Percentiles rank a stretch among this genome's conserved stretches.
phyloP scores from a whole-genome alignment of 2,113 vertebrate species.

The Pipra filicauda region DNA sequence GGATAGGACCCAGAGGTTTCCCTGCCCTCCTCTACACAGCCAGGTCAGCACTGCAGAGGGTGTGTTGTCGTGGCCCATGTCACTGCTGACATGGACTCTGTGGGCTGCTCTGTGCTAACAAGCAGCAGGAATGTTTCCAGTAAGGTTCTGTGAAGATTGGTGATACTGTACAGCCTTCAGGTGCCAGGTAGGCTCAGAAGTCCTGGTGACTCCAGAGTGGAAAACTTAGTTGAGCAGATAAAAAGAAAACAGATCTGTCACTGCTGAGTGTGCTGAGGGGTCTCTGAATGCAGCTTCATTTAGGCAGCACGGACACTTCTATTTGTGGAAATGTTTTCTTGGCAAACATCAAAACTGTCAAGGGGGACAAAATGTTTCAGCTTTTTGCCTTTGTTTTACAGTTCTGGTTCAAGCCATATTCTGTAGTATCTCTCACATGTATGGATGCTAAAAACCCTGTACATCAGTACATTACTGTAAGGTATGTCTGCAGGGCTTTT shows the following conservation, averaged over 20 bases:
- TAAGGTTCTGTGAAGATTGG: neutral
- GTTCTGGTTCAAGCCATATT: neutral
- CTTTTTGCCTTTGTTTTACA: neutral
- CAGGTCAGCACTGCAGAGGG: neutral
- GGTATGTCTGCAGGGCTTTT: neutral
- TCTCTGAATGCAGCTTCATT: neutral
- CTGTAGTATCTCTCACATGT: neutral
- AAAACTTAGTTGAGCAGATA: neutral
- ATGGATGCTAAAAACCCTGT: neutral
- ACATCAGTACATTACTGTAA: neutral
- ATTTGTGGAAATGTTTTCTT: neutral
- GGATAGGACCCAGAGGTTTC: neutral
- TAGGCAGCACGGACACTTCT: neutral
- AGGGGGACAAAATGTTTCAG: neutral
- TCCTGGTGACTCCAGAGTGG: neutral
- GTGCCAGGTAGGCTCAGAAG: neutral
- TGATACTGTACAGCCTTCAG: neutral
- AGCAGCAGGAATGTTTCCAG: neutral
- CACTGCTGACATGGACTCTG: neutral
- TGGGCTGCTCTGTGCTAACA: neutral
- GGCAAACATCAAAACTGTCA: neutral
- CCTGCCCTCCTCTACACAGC: neutral
- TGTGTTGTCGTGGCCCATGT: neutral
- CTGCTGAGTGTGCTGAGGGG: neutral
- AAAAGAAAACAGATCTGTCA: neutral